Evolutionary conservation across 2,888 invertebrate genomes (phyloP), one percentile per base, ranked within the genome.

Genomic region (Teleogryllus oceanicus): DNA sequence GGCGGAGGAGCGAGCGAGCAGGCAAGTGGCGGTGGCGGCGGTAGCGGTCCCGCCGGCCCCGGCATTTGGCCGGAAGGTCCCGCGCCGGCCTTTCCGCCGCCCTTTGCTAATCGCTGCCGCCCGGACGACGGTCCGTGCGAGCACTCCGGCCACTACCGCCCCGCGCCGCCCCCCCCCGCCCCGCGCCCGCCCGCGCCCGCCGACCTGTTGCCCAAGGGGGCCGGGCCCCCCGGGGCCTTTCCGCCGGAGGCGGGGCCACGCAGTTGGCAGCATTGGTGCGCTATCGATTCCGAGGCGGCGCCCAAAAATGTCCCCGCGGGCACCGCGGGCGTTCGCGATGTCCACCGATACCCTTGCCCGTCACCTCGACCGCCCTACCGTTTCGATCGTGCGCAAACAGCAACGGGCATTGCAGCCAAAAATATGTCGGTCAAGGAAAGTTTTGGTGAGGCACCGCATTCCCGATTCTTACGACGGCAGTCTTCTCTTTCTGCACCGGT

Each of bases 1-100:
- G 62, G 18, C 4, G 62, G 24, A 2, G 24, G 24, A 37, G 24
- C 24, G 24, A 37, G 24, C 24, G 24, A 37, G 24, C 24, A 37
- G 24, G 24, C 24, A 10, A 37, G 37, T 8, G 37, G 37, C 37
- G 37, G 37, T 1, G 8, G 16, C 16, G 62, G 62, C n/a, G 62
- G 62, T 18, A 16, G n/a, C 4, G 62, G 62, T 62, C 62, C 62
- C 62, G 62, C 62, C n/a, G 62, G 62, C 62, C 16, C 62, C 62
- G 62, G n/a, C 62, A 62, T 62, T 62, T 62, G 62, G 16, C 62
- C 62, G 62, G 62, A 62, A 62, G 62, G 62, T 62, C 62, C 62
- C n/a, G 62, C n/a, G 62, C 13, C 13, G 62, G 62, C 62, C 62
- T 62, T 62, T 62, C 62, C 62, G 62, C 62, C 62, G 62, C 62